Percentiles rank a stretch among this genome's conserved stretches.
Conservation (phyloP, 2,113 vertebrate species). For the Phaethornis superciliosus region DNA sequence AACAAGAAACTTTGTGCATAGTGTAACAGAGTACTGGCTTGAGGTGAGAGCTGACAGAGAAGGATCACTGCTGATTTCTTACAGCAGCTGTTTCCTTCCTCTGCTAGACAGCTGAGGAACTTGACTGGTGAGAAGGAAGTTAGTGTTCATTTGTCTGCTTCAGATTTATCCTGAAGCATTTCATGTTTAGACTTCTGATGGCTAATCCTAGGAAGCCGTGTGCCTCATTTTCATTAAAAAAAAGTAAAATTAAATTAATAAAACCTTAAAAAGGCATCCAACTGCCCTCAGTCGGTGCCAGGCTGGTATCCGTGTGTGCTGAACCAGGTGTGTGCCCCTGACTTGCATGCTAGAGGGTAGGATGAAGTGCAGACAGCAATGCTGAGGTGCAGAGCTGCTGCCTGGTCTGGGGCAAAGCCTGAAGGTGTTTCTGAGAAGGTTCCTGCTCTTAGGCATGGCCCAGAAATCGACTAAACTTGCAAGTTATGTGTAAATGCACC, state of each 20-base stretch:
- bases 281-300: neutral
- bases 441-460: neutral
- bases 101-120: neutral
- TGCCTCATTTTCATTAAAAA: neutral
- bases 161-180: neutral
- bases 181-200: neutral
- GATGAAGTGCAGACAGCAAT: neutral
- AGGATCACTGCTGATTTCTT: neutral
- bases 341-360: fast-evolving
- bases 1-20: neutral
- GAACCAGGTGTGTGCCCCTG: neutral
- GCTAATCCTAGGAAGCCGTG: neutral
- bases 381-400: neutral
- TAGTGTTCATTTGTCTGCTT: neutral
- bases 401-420: neutral
- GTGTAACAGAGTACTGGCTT: neutral
- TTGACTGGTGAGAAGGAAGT: neutral
- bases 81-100: neutral
- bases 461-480: neutral
- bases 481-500: neutral
- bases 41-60: neutral
- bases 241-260: neutral
- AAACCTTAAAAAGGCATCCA: neutral
- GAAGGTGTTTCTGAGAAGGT: neutral
- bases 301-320: neutral